phyloP scores from a whole-genome alignment of 2,797 vertebrate genomes.

The Peromyscus aztecus region DNA sequence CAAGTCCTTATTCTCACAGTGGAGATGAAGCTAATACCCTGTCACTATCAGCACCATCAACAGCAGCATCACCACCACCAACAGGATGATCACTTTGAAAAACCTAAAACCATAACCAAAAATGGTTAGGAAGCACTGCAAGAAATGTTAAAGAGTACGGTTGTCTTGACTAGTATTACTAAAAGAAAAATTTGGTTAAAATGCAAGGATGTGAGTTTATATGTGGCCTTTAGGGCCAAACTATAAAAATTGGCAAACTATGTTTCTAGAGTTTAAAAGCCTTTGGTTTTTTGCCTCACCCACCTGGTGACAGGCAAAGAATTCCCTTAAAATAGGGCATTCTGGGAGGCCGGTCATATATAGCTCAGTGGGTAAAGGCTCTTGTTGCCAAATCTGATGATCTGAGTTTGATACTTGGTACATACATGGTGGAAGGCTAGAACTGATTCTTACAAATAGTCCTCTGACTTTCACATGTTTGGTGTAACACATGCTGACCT shows the following conservation, averaged over 20 bases:
- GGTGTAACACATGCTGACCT: background rate
- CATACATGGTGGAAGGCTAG: background rate
- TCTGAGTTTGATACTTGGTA: background rate
- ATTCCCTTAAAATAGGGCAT: background rate
- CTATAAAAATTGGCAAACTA: background rate
- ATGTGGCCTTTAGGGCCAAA: background rate
- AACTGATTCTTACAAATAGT: background rate
- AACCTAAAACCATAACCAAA: background rate
- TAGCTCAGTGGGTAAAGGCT: background rate
- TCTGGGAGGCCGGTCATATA: rapidly evolving
- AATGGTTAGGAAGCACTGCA: background rate
- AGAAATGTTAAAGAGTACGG: background rate
- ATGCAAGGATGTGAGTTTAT: background rate
- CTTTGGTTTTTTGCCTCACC: background rate
- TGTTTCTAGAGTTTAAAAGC: background rate
- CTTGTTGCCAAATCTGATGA: background rate
- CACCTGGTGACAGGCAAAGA: rapidly evolving
- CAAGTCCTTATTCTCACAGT: background rate
- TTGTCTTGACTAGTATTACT: background rate
- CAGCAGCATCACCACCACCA: background rate
- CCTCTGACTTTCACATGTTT: background rate
- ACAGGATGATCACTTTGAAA: background rate
- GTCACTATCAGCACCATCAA: background rate
- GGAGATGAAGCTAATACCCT: background rate
- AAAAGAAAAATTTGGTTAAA: background rate